Evolutionary conservation across 2,113 vertebrate genomes (phyloP), one percentile per base, ranked within the genome.

Genomic region (Paradisaea rubra): DNA sequence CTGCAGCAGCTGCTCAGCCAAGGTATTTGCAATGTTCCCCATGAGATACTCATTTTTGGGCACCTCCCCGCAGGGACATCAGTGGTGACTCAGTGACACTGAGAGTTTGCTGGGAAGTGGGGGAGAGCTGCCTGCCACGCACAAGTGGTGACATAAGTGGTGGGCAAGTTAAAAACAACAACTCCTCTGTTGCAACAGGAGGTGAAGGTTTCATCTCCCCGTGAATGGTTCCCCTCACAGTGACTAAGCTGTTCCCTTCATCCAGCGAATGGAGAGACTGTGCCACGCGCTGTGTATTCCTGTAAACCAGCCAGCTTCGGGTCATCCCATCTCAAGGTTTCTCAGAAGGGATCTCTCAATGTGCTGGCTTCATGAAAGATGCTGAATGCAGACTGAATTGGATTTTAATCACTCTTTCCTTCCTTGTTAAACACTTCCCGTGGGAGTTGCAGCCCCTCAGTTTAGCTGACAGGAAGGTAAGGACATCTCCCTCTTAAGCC

Each of bases 161-260:
- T 88, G 79, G 79, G 76, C 88, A 91, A 95, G 76, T 37, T 15
- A 49, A 65, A 77, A 94, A 88, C 79, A 91, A 22, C 86, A 39
- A 7, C 47, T 86, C 31, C 76, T 94, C 81, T 96, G 95, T 96
- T 95, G 93, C 85, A 97, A 95, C 68, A 88, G 78, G 85, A 96
- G 94, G 85, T 37, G 71, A 95, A 94, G 94, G 70, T 91, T 96
- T 95, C 87, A 61, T 49, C 82, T 93, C 35, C 28, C 71, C 0
- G 6, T 68, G 78, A 81, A 73, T 1, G 54, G 87, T 91, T 97
- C 87, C 82, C 60, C 82, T 83, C 73, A 66, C 3, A 0, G 82
- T 97, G 95, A 95, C 93, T 96, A 95, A 95, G 85, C 82, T 82
- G 52, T 95, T 96, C 93, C 94, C 60, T 91, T 56, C 89, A 73